These are phyloP conservation scores for Scalopus aquaticus DNA, from an alignment of 2,113 vertebrate species.

Conservation along the genomic window DNA sequence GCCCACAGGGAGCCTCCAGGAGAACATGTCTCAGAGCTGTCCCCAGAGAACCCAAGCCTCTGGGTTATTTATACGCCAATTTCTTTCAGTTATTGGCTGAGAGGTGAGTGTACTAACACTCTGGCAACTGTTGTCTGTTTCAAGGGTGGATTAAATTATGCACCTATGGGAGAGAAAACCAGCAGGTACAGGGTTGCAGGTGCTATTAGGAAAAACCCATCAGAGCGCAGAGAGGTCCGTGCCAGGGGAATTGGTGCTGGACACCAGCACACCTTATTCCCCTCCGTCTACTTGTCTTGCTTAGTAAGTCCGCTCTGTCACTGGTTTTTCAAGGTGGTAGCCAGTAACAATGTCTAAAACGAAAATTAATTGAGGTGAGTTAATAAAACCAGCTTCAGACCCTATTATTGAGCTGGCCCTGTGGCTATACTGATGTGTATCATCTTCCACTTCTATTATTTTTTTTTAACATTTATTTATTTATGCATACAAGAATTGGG, in stretches of 20 bases:
- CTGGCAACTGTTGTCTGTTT: background rate
- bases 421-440: background rate
- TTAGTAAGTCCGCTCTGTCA: background rate
- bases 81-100: background rate
- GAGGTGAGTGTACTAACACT: background rate
- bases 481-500: background rate
- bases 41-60: background rate
- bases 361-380: background rate
- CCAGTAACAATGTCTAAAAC: background rate
- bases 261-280: too few species aligned
- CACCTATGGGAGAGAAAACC: background rate
- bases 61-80: background rate
- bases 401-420: background rate
- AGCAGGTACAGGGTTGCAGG: background rate
- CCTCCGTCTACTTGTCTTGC: background rate
- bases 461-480: background rate
- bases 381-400: background rate
- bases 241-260: background rate
- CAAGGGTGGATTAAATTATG: too few species aligned
- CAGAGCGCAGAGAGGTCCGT: background rate
- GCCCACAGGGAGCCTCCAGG: background rate
- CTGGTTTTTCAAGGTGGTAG: background rate
- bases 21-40: background rate
- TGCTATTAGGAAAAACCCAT: background rate
- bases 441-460: background rate